Evolutionary conservation across 2,888 invertebrate genomes (phyloP), one percentile per base, ranked within the genome.

Genomic region (Pseudolycoriella hygida): DNA sequence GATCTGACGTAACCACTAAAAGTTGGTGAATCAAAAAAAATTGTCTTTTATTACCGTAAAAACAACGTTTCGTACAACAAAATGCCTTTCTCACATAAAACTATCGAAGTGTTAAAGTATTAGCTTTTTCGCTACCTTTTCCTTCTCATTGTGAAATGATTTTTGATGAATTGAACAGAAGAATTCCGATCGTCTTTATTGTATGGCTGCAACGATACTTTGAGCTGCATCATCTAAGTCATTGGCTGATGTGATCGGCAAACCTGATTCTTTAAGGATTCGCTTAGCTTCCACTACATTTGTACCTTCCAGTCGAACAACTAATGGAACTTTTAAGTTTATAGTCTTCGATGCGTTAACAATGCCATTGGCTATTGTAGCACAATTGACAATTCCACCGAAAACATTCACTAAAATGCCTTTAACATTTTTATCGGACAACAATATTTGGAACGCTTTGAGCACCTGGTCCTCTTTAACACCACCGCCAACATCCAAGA

Each of bases 311-410:
- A 99, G 67, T 55, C 98, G 74, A 38, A 98, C 90, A 46, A 99
- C 77, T 39, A 99, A 68, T 0, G 98, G 97, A 47, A 93, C 76
- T 56, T 77, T 75, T 1, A 94, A 71, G 39, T 82, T 73, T 49
- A 84, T 76, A 45, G 77, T 77, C 60, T 79, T 80, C 52, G 84
- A 82, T 2, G 97, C 96, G 47, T 80, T 76, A 3, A 96, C 81
- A 53, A 98, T 86, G 38, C 98, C 98, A 57, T 84, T 87, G 1
- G 98, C 98, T 55, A 99, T 88, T 1, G 86, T 94, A 4, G 82
- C 88, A 67, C 98, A 99, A 67, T 98, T 94, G 0, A 99, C 97
- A 60, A 99, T 99, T 46, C 98, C 76, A 52, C 93, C 98, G 70
- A 99, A 98, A 2, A 99, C 93, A 69, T 99, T 99, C 1, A 99